Percentiles rank a stretch among this genome's conserved stretches.
These are phyloP conservation scores for Phylloscopus trochiloides DNA, from an alignment of 2,113 vertebrate species.

Conservation along the genomic window DNA sequence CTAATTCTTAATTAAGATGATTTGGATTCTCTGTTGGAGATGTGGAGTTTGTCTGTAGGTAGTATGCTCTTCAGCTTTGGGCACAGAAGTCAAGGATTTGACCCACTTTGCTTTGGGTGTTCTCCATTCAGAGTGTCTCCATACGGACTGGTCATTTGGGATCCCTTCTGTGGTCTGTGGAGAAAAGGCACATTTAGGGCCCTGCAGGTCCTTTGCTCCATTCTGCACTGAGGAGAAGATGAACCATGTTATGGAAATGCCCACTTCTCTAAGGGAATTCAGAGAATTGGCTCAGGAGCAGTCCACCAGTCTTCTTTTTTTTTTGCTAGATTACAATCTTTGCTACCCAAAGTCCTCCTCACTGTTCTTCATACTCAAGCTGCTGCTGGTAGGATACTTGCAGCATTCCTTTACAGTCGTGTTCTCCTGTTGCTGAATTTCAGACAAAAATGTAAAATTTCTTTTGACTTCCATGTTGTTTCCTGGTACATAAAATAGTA, in stretches of 20 bases:
- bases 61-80: neutral
- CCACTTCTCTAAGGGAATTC: neutral
- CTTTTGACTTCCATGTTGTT: neutral
- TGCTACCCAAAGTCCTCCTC: neutral
- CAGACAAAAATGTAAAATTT: neutral
- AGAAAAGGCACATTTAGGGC: neutral
- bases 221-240: neutral
- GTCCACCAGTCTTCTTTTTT: neutral
- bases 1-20: too few species aligned
- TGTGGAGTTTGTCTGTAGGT: neutral
- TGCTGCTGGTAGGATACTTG: neutral
- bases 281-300: neutral
- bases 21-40: neutral
- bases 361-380: rapidly evolving
- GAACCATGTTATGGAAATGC: rapidly evolving
- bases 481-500: neutral
- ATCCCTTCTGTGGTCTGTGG: rapidly evolving
- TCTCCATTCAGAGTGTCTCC: neutral
- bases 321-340: neutral
- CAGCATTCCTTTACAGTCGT: rapidly evolving
- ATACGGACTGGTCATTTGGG: neutral
- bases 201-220: neutral
- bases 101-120: neutral
- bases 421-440: neutral
- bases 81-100: rapidly evolving